These are phyloP conservation scores for Diarsia brunnea DNA, from an alignment of 2,888 invertebrate genomes.

Conservation along the genomic window DNA sequence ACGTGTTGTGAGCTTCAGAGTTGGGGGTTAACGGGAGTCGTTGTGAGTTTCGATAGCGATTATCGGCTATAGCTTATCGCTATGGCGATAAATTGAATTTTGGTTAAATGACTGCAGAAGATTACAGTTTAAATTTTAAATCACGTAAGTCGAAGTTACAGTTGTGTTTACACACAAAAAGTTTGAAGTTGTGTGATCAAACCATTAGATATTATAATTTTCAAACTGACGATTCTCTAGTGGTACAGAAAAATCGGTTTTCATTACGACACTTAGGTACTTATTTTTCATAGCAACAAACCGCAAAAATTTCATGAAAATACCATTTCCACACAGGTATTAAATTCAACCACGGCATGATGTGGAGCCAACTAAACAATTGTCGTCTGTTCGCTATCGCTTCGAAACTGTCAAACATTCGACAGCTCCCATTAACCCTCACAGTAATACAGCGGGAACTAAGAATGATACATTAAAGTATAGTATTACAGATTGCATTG, in stretches of 20 bases:
- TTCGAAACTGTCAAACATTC: conserved; percentile 37
- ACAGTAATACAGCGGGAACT: conserved; percentile 69
- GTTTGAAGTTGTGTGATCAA: neutral
- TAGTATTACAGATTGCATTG: conserved; percentile 68
- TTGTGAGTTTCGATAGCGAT: conserved; percentile 45
- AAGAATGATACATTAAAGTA: conserved; percentile 75
- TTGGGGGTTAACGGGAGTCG: conserved; percentile 52
- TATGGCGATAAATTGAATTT: neutral
- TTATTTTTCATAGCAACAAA: neutral
- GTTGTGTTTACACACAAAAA: neutral
- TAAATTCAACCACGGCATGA: neutral
- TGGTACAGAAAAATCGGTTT: neutral
- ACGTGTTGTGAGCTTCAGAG: conserved; percentile 77
- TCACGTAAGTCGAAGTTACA: neutral
- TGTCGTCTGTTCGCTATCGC: conserved; percentile 2
- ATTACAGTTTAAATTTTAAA: neutral
- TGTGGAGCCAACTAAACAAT: neutral
- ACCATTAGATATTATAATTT: neutral
- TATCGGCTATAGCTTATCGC: neutral
- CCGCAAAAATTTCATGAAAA: neutral
- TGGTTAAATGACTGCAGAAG: neutral
- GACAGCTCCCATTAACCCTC: conserved; percentile 47
- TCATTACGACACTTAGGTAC: neutral
- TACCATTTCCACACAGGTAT: neutral
- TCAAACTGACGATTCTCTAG: neutral